These are phyloP conservation scores for Scleropages formosus DNA, from an alignment of 2,797 vertebrate genomes.

Conservation along the genomic window DNA sequence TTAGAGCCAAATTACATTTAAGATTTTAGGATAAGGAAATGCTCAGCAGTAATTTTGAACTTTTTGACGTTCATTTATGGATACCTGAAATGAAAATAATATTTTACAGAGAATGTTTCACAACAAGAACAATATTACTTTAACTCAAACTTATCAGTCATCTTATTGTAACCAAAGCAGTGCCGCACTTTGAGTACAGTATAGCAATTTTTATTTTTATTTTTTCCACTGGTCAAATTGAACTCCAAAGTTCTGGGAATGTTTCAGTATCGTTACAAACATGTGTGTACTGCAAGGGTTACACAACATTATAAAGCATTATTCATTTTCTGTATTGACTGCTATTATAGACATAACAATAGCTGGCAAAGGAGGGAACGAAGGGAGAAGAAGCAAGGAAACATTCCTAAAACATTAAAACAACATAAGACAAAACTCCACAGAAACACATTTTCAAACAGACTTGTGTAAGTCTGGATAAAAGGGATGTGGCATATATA, in stretches of 20 bases:
- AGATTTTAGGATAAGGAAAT: background rate
- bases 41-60: background rate
- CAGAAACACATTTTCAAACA: conserved; percentile 46
- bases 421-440: conserved; percentile 58
- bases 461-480: conserved; percentile 53
- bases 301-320: conserved; percentile 49
- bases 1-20: conserved; percentile 15
- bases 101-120: conserved; percentile 35
- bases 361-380: conserved; percentile 49
- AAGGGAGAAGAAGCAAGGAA: conserved; percentile 50
- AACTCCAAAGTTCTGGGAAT: conserved; percentile 60
- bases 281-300: conserved; percentile 74
- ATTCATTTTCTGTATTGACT: conserved; percentile 48
- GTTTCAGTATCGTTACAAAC: conserved; percentile 60
- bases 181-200: conserved; percentile 55
- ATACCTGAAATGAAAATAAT: conserved; percentile 37
- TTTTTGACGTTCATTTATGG: conserved; percentile 25
- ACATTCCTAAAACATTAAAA: conserved; percentile 60
- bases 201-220: conserved; percentile 45
- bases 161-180: conserved; percentile 70
- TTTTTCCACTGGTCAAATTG: conserved; percentile 51
- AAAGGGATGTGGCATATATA: conserved; percentile 39
- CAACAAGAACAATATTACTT: conserved; percentile 31
- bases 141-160: conserved; percentile 29
- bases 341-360: conserved; percentile 47